Evolutionary conservation across 2,888 invertebrate genomes (phyloP), one percentile per base, ranked within the genome.

Genomic region (Flexamia atlantica): DNA sequence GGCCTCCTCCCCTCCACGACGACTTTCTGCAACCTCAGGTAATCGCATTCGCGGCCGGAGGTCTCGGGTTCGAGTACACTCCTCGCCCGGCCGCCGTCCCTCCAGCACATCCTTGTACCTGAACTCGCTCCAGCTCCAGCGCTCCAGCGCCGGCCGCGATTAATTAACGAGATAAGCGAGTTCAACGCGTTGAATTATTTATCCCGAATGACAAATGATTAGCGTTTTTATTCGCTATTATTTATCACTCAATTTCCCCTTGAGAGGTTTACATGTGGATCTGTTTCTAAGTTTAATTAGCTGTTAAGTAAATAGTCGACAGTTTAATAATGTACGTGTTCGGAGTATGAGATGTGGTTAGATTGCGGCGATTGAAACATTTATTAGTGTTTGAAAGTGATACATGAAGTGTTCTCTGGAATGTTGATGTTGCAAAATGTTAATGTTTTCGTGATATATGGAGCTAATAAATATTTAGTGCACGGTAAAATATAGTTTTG

Each of bases 1-100:
- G 79, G 79, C 50, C 50, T 1, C 30, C 79, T 30, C 79, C 79
- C 79, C 79, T 79, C 79, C 79, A 76, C 46, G 79, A 79, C 50
- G 79, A 79, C 57, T 79, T 57, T 23, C 30, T 79, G 3, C 79
- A 79, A 20, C 57, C 50, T 12, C 79, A 79, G 79, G 79, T 79
- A 79, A n/a, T 17, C 28, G 28, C n/a, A n/a, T 76, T 25, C 46
- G 9, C 23, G 23, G 72, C 53, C 25, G 72, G 40, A 4, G n/a
- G 70, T n/a, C 28, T 30, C n/a, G 23, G 40, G 40, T 42, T 20
- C 46, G 23, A 20, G 7, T 1, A 23, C 50, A 5, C 42, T 17
- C 28, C 76, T 20, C 46, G 57, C 53, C 23, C 7, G 4, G 7
- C n/a, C n/a, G n/a, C n/a, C n/a, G n/a, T n/a, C n/a, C n/a, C 40